Conservation (phyloP, 2,113 vertebrate species). For the Chloropsis cyanopogon region DNA sequence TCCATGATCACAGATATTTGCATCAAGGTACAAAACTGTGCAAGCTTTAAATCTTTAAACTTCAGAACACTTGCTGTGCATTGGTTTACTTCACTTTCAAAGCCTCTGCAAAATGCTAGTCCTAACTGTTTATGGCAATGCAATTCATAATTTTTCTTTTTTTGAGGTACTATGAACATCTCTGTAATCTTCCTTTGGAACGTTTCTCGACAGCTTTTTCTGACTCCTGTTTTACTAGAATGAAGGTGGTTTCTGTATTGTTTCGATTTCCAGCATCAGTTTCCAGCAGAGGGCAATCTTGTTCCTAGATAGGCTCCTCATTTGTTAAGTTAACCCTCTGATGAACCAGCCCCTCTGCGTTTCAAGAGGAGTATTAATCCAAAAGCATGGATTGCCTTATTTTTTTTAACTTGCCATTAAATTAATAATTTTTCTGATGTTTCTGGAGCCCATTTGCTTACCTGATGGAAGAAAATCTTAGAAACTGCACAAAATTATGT, state of each 20-base stretch:
- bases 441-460: not conserved
- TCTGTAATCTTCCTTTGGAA: not conserved
- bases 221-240: not conserved
- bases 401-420: not conserved
- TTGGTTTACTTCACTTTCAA: not conserved
- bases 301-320: not conserved
- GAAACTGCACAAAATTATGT: not conserved
- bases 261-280: not conserved
- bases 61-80: not conserved
- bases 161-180: not conserved
- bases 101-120: not conserved
- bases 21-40: not conserved
- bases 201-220: not conserved
- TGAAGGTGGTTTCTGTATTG: not conserved
- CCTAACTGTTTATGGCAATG: not conserved
- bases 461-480: not conserved
- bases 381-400: not conserved
- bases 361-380: not conserved
- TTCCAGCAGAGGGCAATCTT: constrained; percentile 66
- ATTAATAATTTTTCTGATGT: not conserved
- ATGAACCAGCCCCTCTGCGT: not conserved
- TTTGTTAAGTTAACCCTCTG: not conserved
- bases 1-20: not conserved
- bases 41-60: not conserved
- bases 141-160: not conserved